phyloP scores from a whole-genome alignment of 1,140 invertebrate genomes.

The Antheraea mylitta region DNA sequence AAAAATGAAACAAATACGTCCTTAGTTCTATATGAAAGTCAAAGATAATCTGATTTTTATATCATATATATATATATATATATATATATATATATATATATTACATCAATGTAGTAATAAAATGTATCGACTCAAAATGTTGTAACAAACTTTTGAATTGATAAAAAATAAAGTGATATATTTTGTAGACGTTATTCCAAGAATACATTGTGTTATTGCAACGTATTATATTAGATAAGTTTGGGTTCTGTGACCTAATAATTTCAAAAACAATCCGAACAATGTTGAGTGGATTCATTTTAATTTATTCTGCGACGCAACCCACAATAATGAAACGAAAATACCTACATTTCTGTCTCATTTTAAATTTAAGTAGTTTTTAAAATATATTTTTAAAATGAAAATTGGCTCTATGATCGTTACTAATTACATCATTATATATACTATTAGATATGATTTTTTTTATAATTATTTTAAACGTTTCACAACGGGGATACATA shows the following conservation, averaged over 20 bases:
- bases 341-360: constrained; percentile 5
- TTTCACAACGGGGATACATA: neutral
- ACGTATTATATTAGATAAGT: neutral
- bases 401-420: constrained; percentile 1
- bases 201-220: neutral
- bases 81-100: too few relatives aligned
- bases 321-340: neutral
- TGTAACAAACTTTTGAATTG: neutral
- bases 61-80: too few relatives aligned
- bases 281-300: neutral
- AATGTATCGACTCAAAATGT: too few relatives aligned
- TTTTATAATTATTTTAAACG: neutral
- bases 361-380: constrained; percentile 3
- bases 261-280: neutral
- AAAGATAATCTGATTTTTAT: neutral
- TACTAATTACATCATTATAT: neutral
- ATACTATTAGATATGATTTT: neutral
- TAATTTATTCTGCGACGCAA: neutral
- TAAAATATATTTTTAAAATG: neutral
- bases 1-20: neutral
- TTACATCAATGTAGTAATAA: neutral
- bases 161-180: neutral
- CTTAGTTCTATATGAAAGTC: neutral
- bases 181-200: neutral
- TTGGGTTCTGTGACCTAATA: neutral